Conservation (phyloP, 2,888 invertebrate species). For the Tridacna crocea region DNA sequence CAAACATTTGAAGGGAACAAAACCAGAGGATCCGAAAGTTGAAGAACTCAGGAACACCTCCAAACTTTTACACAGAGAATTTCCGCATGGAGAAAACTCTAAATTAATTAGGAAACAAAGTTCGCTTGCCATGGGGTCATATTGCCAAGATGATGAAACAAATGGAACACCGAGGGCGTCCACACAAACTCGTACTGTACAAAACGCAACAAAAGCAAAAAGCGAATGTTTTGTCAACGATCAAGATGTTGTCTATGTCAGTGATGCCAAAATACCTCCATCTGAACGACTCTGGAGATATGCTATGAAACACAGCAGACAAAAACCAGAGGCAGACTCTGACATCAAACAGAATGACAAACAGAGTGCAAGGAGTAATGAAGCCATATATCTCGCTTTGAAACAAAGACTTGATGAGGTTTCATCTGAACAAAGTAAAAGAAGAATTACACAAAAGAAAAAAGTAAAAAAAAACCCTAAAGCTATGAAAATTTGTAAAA, state of each 20-base stretch:
- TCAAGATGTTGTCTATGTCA: constrained; percentile 38
- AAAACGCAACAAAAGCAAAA: constrained; percentile 11
- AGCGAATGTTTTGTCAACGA: constrained; percentile 52
- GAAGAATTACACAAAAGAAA: not conserved
- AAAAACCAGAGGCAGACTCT: constrained; percentile 4
- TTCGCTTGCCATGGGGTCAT: not conserved
- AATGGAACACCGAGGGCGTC: not conserved
- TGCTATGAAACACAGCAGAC: constrained; percentile 50
- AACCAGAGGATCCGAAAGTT: not conserved
- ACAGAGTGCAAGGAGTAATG: constrained; percentile 46
- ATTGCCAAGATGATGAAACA: not conserved
- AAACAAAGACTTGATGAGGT: constrained; percentile 43
- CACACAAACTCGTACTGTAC: not conserved
- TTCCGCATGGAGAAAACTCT: not conserved
- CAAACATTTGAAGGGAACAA: not conserved
- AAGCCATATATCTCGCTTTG: constrained; percentile 49
- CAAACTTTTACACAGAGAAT: not conserved
- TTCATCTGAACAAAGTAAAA: constrained; percentile 10
- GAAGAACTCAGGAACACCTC: not conserved
- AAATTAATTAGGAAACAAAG: not conserved
- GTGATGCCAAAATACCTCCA: constrained; percentile 37
- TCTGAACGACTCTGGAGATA: constrained; percentile 58
- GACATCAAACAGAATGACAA: not conserved
- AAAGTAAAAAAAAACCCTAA: constrained; percentile 12
- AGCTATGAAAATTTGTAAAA: not conserved